Percentiles rank a stretch among this genome's conserved stretches.
Conservation (phyloP, 2,888 invertebrate genomes). For the Latrodectus hesperus region DNA sequence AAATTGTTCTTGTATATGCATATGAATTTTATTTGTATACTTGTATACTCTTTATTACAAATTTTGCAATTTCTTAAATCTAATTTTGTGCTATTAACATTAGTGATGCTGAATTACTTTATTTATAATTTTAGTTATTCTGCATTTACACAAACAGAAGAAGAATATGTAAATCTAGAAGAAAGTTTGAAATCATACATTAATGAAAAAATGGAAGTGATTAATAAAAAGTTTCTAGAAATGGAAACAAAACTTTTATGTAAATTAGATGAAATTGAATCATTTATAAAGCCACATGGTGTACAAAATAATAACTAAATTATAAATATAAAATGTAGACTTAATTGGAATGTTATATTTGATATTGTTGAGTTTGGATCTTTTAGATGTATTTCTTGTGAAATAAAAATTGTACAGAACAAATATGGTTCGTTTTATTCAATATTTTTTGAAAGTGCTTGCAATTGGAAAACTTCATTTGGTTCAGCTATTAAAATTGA, state of each 20-base stretch:
- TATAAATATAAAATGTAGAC: conserved; percentile 9
- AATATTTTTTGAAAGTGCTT: conserved; percentile 46
- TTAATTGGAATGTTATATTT: conserved; percentile 19
- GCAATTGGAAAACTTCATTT: conserved; percentile 33
- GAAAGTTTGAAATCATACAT: conserved; percentile 43
- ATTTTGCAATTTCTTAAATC: background rate
- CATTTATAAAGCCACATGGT: conserved; percentile 67
- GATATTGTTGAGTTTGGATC: background rate
- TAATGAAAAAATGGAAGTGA: conserved; percentile 42
- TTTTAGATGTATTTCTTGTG: conserved; percentile 11
- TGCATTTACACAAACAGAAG: conserved; percentile 47
- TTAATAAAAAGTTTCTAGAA: conserved; percentile 60
- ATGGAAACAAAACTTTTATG: conserved; percentile 62
- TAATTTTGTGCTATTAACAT: background rate
- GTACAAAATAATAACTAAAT: conserved; percentile 13
- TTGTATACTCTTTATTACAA: background rate
- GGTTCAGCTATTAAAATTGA: conserved; percentile 15
- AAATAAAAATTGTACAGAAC: background rate
- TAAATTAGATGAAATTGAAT: conserved; percentile 67
- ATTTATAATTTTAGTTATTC: conserved; percentile 11
- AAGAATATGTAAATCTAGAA: conserved; percentile 42
- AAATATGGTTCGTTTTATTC: conserved; percentile 18
- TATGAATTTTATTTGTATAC: too few relatives aligned
- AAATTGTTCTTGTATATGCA: too few relatives aligned
- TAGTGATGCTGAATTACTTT: too few relatives aligned